Conservation (phyloP, 30 jellyfish, hydroid and myxozoan species). For the Cassiopea xamachana region DNA sequence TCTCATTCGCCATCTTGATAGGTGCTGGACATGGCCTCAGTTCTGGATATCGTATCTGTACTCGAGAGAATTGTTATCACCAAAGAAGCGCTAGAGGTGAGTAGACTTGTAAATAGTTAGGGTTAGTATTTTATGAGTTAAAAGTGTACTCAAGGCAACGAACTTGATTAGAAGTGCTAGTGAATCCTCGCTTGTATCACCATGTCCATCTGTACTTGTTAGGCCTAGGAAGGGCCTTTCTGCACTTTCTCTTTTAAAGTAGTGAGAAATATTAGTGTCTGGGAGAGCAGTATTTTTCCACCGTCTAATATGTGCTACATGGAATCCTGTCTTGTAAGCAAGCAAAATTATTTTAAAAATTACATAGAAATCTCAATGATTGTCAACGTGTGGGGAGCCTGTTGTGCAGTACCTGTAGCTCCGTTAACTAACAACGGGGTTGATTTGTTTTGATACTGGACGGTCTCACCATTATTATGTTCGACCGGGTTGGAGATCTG, state of each 20-base stretch:
- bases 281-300: background rate
- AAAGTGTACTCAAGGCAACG: background rate
- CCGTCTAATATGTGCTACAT: no score
- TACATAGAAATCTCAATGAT: background rate
- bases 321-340: background rate
- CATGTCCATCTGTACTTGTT: constrained; percentile 9
- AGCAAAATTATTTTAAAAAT: background rate
- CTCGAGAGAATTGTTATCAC: constrained; percentile 85
- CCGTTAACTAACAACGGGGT: background rate
- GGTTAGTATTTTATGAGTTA: background rate
- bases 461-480: background rate
- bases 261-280: background rate
- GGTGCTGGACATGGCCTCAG: constrained; percentile 98
- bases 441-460: background rate
- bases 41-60: constrained; percentile 86
- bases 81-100: constrained; percentile 95
- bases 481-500: background rate
- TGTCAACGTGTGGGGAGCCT: background rate
- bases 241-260: background rate
- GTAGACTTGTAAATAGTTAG: background rate
- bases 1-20: constrained; percentile 75
- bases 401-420: background rate
- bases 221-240: constrained; percentile 1
- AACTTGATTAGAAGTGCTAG: background rate
- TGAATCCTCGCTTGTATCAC: background rate